A percentile compares a stretch with the other conserved stretches of the same genome.
phyloP scores from a whole-genome alignment of 30 jellyfish, hydroid and myxozoan genomes.

The Pseudorhiza aurosa region DNA sequence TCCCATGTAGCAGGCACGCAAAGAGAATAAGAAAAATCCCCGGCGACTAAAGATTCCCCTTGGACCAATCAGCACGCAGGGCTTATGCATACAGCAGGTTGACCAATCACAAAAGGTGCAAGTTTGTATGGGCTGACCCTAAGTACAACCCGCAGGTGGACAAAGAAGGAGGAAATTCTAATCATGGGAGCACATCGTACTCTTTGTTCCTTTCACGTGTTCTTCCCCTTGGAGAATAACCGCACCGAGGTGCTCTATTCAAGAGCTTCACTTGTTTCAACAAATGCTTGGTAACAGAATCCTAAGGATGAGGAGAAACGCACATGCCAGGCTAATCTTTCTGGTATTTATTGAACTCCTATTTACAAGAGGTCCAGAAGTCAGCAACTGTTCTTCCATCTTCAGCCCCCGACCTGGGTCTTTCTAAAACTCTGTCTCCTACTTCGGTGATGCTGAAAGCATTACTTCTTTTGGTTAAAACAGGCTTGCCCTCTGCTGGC shows the following conservation, averaged over 20 bases:
- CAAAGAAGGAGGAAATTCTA: slow-evolving; percentile 44
- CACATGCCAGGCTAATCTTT: background rate
- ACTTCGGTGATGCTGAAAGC: no score
- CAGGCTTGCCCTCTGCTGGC: no score
- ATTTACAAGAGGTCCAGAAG: no score
- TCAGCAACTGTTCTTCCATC: no score
- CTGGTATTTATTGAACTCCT: no score
- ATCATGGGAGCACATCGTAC: slow-evolving; percentile 63
- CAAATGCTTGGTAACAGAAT: slow-evolving; percentile 27
- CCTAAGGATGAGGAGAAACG: background rate
- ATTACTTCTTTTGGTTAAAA: no score
- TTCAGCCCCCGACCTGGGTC: no score
- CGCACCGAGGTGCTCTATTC: slow-evolving; percentile 36
- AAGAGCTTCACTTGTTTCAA: background rate
- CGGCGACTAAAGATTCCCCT: background rate
- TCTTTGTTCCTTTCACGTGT: slow-evolving; percentile 73
- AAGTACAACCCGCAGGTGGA: slow-evolving; percentile 59
- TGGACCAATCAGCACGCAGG: background rate
- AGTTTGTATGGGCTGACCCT: slow-evolving; percentile 78
- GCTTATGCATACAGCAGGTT: slow-evolving; percentile 17
- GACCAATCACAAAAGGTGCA: slow-evolving; percentile 52
- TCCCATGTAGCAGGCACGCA: background rate
- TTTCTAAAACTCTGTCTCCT: no score
- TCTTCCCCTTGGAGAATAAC: slow-evolving; percentile 42
- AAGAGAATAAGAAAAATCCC: background rate